These are phyloP conservation scores for Clarias macrocephalus DNA, from an alignment of 2,113 vertebrate genomes.

Conservation along the genomic window DNA sequence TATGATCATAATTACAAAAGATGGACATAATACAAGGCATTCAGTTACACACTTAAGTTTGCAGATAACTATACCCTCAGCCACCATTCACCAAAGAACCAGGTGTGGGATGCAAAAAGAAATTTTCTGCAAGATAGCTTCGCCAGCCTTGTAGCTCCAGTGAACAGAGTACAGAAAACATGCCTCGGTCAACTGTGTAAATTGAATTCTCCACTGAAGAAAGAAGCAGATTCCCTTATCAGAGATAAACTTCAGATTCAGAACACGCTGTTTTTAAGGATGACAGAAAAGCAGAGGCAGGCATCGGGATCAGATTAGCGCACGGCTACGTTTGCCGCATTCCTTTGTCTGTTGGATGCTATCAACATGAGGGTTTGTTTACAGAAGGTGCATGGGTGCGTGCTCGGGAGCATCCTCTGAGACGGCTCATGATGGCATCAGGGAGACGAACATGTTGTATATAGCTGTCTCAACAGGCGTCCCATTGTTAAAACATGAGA, in stretches of 20 bases:
- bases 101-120: not conserved
- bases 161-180: not conserved
- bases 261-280: slow-evolving; percentile 40
- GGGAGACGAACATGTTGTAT: slow-evolving; percentile 10
- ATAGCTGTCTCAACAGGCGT: slow-evolving; percentile 23
- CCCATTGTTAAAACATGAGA: slow-evolving; percentile 1
- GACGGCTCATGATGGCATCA: slow-evolving; percentile 7
- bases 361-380: slow-evolving; percentile 60
- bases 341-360: slow-evolving; percentile 51
- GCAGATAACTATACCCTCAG: not conserved
- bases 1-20: not conserved
- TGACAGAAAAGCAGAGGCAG: slow-evolving; percentile 43
- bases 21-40: not conserved
- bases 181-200: not conserved
- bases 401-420: slow-evolving; percentile 47
- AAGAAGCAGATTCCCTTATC: slow-evolving; percentile 41
- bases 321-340: slow-evolving; percentile 54
- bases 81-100: not conserved
- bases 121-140: not conserved
- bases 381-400: slow-evolving; percentile 42
- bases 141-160: not conserved
- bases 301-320: slow-evolving; percentile 54
- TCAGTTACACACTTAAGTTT: not conserved
- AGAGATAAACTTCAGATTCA: slow-evolving; percentile 27
- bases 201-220: not conserved